Evolutionary conservation across 2,113 vertebrate species (phyloP).

Genomic region (Centropus bengalensis): DNA sequence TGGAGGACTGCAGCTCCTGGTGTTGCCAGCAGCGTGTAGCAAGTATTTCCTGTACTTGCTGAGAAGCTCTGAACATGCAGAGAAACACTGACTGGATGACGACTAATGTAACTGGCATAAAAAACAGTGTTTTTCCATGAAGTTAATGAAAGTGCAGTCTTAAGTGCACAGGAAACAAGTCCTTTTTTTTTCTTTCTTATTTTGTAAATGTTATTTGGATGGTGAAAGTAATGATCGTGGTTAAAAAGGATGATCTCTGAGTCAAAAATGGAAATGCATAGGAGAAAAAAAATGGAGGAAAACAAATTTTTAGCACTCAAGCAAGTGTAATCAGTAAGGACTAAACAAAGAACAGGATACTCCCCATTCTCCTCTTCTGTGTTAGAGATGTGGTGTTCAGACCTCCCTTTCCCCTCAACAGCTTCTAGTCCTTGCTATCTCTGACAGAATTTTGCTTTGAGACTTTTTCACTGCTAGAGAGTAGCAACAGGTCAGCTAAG

Average conservation of each 20-base stretch:
- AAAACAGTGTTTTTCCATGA: background rate
- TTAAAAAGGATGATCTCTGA: background rate
- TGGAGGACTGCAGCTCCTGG: background rate
- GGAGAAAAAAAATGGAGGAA: background rate
- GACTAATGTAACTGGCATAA: background rate
- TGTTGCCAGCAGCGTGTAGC: background rate
- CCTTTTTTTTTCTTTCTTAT: background rate
- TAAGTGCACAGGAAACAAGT: background rate
- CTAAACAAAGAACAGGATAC: background rate
- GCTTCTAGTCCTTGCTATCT: background rate
- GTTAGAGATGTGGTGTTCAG: background rate
- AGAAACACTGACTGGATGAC: background rate
- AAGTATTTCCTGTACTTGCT: background rate
- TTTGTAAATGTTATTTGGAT: background rate
- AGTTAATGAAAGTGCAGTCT: background rate
- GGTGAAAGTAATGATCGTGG: background rate
- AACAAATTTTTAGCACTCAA: background rate
- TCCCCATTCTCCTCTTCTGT: background rate
- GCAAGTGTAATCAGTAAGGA: background rate
- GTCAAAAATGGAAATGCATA: background rate
- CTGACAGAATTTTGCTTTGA: background rate
- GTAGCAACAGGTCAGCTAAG: background rate
- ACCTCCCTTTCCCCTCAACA: background rate
- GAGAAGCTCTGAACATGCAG: background rate
- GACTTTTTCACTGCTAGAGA: background rate